Percentiles rank a stretch among this genome's conserved stretches.
These are phyloP conservation scores for Axinella damicornis DNA, from an alignment of 37 sponge, comb jelly and placozoan species.

Conservation along the genomic window DNA sequence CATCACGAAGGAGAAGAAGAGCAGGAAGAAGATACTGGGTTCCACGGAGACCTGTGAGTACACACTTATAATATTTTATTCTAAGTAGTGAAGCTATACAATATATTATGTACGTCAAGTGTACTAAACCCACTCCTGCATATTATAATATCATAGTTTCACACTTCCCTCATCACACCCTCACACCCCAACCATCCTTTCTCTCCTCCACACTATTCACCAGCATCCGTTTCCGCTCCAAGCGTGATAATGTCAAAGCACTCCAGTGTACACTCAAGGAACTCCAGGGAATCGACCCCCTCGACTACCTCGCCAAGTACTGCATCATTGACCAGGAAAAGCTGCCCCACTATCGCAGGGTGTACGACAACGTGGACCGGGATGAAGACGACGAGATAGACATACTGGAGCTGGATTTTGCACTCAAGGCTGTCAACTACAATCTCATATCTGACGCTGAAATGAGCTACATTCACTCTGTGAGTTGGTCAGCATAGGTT, in stretches of 20 bases:
- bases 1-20: constrained; percentile 24
- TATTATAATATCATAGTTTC: no score
- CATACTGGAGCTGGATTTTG: constrained; percentile 86
- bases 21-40: background rate
- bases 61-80: background rate
- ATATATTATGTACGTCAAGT: no score
- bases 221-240: constrained; percentile 31
- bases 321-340: constrained; percentile 85
- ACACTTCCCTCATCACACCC: no score
- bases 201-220: no score
- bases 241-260: constrained; percentile 70
- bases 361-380: constrained; percentile 78
- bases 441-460: constrained; percentile 87
- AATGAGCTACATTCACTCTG: constrained; percentile 77
- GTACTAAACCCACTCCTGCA: no score
- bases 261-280: constrained; percentile 68
- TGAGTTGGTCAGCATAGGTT: constrained; percentile 41
- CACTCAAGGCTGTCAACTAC: constrained; percentile 91
- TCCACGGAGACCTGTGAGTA: constrained; percentile 53
- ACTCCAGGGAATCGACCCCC: constrained; percentile 85
- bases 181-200: no score
- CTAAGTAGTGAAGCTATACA: no score
- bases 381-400: constrained; percentile 90
- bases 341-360: constrained; percentile 60
- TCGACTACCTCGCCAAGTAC: constrained; percentile 92